Evolutionary conservation across 2,113 vertebrate genomes (phyloP), one percentile per base, ranked within the genome.

Genomic region (Cyphomyrus plagiostoma): DNA sequence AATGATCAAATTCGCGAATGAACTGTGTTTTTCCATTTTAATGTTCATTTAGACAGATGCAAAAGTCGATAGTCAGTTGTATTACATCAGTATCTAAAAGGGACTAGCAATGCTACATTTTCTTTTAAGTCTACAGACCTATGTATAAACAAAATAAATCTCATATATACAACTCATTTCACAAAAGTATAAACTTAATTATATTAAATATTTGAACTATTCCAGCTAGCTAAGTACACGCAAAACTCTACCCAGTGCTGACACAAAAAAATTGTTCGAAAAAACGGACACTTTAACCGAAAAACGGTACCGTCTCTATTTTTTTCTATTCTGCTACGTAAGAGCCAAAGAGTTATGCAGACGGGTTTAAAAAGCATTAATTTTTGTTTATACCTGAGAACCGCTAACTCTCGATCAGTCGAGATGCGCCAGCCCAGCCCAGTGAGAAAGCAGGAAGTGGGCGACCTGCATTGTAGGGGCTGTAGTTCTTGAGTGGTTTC

Each of bases 361-460:
- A 21, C 19, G 46, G 19, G 11, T 66, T 39, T 45, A 66, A 45
- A 58, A 23, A 88, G n/a, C 26, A 62, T 39, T 13, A 88, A 1
- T 88, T 66, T 88, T 58, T 15, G 39, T 46, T 58, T 35, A n/a
- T 89, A 89, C 89, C 89, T 89, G 89, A 46, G 23, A 62, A 89
- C 53, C 80, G 80, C 52, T 46, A 89, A 84, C 52, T 89, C 50
- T 23, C 42, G 89, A 53, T 48, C 52, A 58, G 52, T 88, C 80
- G 89, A 26, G 53, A 89, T 89, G 53, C 13, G 42, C 52, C 80
- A 62, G 23, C 52, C 52, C 50, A 48, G 52, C 39, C 89, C 77
- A 80, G 89, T 58, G 13, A 83, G n/a, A 50, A 48, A 49, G 21
- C 80, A 62, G 77, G 89, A 84, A 84, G 52, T 62, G 9, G 39